phyloP scores from a whole-genome alignment of 1,140 invertebrate species.

The Myzus persicae region DNA sequence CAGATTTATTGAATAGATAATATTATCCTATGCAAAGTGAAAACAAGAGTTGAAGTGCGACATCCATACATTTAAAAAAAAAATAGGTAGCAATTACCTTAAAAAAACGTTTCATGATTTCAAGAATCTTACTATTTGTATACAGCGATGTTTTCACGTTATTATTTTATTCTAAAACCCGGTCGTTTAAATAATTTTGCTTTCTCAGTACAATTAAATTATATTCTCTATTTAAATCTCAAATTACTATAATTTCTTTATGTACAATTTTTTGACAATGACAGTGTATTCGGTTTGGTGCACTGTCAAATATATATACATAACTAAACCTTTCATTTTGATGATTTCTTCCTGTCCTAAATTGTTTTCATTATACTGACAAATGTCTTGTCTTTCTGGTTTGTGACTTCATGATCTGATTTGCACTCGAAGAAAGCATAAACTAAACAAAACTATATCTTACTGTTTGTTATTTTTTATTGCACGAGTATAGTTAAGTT shows the following conservation, averaged over 20 bases:
- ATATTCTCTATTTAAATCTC: neutral
- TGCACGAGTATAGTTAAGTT: neutral
- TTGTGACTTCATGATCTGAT: neutral
- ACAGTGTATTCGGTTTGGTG: neutral
- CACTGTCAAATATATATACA: neutral
- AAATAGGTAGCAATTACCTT: neutral
- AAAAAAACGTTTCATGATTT: neutral
- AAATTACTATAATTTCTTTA: neutral
- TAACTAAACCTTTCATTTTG: neutral
- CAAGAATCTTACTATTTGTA: neutral
- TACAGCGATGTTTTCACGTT: neutral
- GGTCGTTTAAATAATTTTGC: slow-evolving; percentile 17
- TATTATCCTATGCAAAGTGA: neutral
- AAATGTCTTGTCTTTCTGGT: neutral
- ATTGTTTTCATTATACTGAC: neutral
- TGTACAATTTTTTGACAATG: neutral
- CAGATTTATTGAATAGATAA: too few relatives aligned
- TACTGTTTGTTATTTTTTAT: neutral
- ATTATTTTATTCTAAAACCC: neutral
- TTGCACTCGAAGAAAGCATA: neutral
- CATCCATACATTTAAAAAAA: neutral
- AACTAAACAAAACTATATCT: neutral
- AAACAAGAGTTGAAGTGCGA: neutral
- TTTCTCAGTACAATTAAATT: neutral
- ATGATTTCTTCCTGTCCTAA: neutral